Conservation (phyloP, 2,113 vertebrate species). For the Nothoprocta perdicaria region DNA sequence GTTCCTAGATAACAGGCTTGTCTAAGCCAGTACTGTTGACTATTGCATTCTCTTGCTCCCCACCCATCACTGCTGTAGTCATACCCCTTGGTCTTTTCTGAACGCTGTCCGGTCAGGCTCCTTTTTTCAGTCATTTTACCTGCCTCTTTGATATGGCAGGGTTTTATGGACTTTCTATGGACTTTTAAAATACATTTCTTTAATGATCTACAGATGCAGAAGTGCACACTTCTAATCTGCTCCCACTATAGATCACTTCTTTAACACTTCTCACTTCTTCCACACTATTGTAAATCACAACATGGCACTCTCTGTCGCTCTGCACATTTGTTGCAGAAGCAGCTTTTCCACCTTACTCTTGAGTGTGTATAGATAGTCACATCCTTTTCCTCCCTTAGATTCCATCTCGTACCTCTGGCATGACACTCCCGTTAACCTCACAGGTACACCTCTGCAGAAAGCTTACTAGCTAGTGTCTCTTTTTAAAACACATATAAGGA, state of each 20-base stretch:
- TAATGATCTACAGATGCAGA: neutral
- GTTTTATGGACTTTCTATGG: neutral
- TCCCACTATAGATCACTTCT: neutral
- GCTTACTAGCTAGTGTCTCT: neutral
- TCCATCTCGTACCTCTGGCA: accelerated
- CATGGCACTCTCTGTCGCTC: neutral
- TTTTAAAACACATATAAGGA: neutral
- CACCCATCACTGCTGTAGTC: neutral
- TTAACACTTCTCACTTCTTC: neutral
- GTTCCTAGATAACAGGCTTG: accelerated
- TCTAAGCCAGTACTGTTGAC: neutral
- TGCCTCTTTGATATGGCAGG: neutral
- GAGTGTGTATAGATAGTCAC: accelerated
- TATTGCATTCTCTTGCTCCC: neutral
- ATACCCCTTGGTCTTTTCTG: neutral
- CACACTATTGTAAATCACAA: neutral
- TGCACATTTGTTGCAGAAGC: accelerated
- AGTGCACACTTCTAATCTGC: neutral
- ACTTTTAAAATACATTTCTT: neutral
- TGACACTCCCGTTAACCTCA: neutral
- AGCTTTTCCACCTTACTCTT: neutral
- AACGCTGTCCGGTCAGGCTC: neutral
- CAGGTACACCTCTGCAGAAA: neutral
- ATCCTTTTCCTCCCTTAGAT: neutral
- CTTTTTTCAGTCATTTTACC: neutral